Conservation (phyloP, 2,888 invertebrate species). For the Notodonta ziczac region DNA sequence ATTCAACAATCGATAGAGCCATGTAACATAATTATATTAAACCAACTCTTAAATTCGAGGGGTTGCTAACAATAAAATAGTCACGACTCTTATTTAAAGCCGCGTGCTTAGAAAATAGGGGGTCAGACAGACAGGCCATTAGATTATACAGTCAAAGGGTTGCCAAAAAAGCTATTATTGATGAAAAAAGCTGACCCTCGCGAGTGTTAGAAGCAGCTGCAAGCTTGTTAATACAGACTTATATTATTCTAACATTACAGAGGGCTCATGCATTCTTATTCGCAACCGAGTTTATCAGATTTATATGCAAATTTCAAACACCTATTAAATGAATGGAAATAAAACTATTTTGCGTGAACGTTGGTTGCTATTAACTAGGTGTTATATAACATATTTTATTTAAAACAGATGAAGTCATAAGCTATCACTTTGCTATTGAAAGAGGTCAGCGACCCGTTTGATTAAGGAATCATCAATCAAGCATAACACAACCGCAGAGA, state of each 20-base stretch:
- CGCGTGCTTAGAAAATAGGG: constrained; percentile 60
- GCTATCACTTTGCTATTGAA: constrained; percentile 53
- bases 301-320: constrained; percentile 57
- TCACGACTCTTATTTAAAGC: constrained; percentile 41
- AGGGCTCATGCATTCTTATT: constrained; percentile 41
- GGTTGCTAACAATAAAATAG: constrained; percentile 51
- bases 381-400: constrained; percentile 58
- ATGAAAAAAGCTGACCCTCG: constrained; percentile 65
- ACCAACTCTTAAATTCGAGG: constrained; percentile 34
- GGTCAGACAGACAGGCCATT: constrained; percentile 46
- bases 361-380: constrained; percentile 33
- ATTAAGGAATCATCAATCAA: constrained; percentile 81
- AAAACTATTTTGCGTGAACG: constrained; percentile 28
- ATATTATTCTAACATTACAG: constrained; percentile 72
- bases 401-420: constrained; percentile 66
- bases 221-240: constrained; percentile 54
- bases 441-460: constrained; percentile 70
- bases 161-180: constrained; percentile 72
- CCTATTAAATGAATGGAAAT: constrained; percentile 27
- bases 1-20: constrained; percentile 8
- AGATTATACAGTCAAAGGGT: constrained; percentile 75
- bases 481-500: constrained; percentile 59
- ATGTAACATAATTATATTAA: constrained; percentile 31
- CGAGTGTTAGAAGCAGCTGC: constrained; percentile 67
- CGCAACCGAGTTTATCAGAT: constrained; percentile 58